phyloP scores from a whole-genome alignment of 2,113 vertebrate species.

The Furnarius figulus region DNA sequence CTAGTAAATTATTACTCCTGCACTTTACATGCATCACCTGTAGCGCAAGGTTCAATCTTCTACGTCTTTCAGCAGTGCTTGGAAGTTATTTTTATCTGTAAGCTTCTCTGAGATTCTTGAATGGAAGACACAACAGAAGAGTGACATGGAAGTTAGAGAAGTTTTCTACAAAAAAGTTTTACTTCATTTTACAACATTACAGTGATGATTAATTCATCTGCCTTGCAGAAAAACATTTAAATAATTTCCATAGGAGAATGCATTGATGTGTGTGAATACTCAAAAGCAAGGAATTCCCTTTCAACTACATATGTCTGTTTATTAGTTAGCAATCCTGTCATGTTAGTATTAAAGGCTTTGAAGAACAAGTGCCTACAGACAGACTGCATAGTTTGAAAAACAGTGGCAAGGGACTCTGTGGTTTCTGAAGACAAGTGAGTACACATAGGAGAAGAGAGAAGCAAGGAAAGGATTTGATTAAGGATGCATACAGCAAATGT shows the following conservation, averaged over 20 bases:
- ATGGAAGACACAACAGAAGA: not conserved
- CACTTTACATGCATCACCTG: not conserved
- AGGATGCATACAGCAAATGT: rapidly evolving
- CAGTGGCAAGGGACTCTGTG: not conserved
- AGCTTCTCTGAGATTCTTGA: not conserved
- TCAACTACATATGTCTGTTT: not conserved
- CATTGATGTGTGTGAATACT: not conserved
- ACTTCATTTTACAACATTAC: not conserved
- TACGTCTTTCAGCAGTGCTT: not conserved
- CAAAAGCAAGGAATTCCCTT: conserved; percentile 21
- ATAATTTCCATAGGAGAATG: not conserved
- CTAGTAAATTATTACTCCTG: not conserved
- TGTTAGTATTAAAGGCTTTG: not conserved
- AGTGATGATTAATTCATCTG: not conserved
- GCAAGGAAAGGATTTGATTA: not conserved
- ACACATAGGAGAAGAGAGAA: not conserved
- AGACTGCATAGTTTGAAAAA: not conserved
- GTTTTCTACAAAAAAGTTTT: not conserved
- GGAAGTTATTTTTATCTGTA: not conserved
- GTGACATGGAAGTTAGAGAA: not conserved
- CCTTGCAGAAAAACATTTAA: not conserved
- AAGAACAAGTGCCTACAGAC: not conserved
- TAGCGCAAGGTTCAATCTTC: not conserved
- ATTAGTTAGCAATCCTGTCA: not conserved
- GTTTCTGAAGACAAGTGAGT: not conserved